Conservation (phyloP, 1,140 invertebrate genomes). For the Tetranychus cinnabarinus region DNA sequence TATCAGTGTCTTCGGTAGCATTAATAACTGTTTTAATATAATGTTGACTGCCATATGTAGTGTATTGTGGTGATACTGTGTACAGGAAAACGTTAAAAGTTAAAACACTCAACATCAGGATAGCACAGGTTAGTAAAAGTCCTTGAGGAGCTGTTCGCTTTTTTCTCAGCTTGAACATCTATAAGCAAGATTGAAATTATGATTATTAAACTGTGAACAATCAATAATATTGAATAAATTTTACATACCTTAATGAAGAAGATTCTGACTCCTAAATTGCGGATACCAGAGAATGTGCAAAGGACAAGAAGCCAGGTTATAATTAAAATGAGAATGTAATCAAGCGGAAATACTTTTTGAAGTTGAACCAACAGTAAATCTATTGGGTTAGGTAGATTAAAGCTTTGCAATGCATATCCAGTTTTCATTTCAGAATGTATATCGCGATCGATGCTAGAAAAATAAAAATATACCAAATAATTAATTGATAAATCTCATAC, state of each 20-base stretch:
- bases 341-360: constrained; percentile 24
- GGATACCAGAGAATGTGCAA: constrained; percentile 24
- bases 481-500: neutral
- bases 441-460: constrained; percentile 24
- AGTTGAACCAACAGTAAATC: constrained; percentile 22
- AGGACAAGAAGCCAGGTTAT: constrained; percentile 23
- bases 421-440: constrained; percentile 21
- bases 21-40: constrained; percentile 11
- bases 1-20: neutral
- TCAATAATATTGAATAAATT: neutral
- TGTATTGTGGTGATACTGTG: constrained; percentile 24
- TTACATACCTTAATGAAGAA: constrained; percentile 21
- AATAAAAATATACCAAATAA: constrained; percentile 4
- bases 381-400: constrained; percentile 22
- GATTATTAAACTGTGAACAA: neutral
- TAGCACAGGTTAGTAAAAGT: constrained; percentile 23
- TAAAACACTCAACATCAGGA: constrained; percentile 23
- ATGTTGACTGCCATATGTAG: constrained; percentile 24
- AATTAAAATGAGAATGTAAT: constrained; percentile 22
- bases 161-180: constrained; percentile 24
- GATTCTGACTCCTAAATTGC: constrained; percentile 24
- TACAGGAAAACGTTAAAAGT: constrained; percentile 25
- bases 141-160: constrained; percentile 22
- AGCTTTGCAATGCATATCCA: constrained; percentile 21
- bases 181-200: neutral